phyloP scores from a whole-genome alignment of 1,140 invertebrate genomes.

The Hypsibius dujardini region DNA sequence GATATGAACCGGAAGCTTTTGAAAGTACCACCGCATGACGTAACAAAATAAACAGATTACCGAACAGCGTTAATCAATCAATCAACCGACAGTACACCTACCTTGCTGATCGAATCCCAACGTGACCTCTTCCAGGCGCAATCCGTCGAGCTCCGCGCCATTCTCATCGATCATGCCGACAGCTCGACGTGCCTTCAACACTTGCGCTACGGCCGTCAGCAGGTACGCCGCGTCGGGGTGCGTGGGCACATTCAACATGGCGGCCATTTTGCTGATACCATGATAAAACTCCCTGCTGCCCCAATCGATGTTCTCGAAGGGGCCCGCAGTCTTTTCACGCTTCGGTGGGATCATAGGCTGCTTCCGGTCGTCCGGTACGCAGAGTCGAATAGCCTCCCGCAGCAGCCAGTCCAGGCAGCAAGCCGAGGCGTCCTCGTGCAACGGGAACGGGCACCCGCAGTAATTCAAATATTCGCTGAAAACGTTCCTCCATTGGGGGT shows the following conservation, averaged over 20 bases:
- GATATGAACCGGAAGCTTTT: too few relatives aligned
- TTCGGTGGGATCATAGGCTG: conserved; percentile 61
- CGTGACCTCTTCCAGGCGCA: conserved; percentile 42
- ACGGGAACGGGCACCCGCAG: conserved; percentile 45
- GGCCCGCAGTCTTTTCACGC: conserved; percentile 18
- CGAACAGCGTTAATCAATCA: too few relatives aligned
- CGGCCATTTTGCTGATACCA: conserved; percentile 55
- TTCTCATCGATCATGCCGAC: conserved; percentile 18
- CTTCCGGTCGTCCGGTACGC: conserved; percentile 26
- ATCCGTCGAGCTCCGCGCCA: conserved; percentile 21
- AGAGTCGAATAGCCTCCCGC: conserved; percentile 53
- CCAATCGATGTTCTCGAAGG: conserved; percentile 25
- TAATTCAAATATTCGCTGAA: conserved; percentile 48
- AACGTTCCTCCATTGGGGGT: background rate
- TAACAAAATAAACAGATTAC: too few relatives aligned
- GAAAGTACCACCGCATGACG: too few relatives aligned
- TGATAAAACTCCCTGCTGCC: conserved; percentile 55
- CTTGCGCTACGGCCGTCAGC: conserved; percentile 36
- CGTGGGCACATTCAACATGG: conserved; percentile 53
- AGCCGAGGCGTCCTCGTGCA: conserved; percentile 38
- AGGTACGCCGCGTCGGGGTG: conserved; percentile 63
- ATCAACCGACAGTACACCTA: conserved; percentile 19
- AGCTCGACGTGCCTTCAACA: conserved; percentile 16
- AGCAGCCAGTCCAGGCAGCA: conserved; percentile 62
- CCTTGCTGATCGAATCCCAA: conserved; percentile 47